Evolutionary conservation across 2,113 vertebrate species (phyloP).

Genomic region (Menura novaehollandiae): DNA sequence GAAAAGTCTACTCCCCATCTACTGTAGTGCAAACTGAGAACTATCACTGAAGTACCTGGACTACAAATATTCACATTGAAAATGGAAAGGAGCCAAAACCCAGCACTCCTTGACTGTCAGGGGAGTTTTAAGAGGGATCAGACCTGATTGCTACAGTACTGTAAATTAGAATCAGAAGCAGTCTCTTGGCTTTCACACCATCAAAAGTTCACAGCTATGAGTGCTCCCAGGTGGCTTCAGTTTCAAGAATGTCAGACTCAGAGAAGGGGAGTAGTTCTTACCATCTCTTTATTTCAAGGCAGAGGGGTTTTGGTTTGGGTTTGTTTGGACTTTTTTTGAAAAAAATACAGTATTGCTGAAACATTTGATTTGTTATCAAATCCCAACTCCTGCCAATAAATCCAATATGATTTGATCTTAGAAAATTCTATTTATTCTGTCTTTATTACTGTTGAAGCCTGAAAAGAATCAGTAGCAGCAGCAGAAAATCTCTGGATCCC

Average conservation of each 20-base stretch:
- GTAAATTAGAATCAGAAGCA: neutral
- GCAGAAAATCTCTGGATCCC: neutral
- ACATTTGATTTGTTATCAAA: neutral
- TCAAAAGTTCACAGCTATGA: neutral
- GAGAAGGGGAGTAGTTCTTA: neutral
- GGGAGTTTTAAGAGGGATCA: neutral
- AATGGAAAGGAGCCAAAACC: neutral
- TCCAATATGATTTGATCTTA: neutral
- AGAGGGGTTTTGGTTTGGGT: neutral
- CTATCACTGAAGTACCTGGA: neutral
- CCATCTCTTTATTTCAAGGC: neutral
- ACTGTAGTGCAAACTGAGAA: neutral
- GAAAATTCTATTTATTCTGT: neutral
- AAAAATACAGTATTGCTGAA: neutral
- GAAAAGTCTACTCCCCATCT: neutral
- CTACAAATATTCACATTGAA: neutral
- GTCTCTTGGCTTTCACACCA: neutral
- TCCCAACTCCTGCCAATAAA: neutral
- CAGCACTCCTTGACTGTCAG: neutral
- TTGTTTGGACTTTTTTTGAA: neutral
- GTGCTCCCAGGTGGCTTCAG: neutral
- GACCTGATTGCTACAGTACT: neutral
- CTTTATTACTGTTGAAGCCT: neutral
- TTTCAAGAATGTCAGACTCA: neutral
- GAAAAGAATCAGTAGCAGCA: neutral